Conservation (phyloP, 2,888 invertebrate genomes). For the Ormia ochracea region DNA sequence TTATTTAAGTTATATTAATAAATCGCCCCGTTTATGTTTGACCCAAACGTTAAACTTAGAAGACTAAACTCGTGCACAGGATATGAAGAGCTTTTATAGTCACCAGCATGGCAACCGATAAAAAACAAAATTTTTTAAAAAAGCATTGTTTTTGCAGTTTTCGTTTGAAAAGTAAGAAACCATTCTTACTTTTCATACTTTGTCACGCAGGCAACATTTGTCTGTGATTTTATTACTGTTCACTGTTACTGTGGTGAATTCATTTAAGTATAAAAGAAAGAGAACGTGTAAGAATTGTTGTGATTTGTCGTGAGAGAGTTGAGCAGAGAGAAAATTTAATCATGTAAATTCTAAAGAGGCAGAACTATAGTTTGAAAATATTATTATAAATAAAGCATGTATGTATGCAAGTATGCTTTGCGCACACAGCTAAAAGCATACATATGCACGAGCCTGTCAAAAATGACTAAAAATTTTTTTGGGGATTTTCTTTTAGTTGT, state of each 20-base stretch:
- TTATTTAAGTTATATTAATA: neutral
- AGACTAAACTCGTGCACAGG: slow-evolving; percentile 44
- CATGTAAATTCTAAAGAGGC: neutral
- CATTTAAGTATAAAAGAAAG: neutral
- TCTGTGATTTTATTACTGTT: slow-evolving; percentile 14
- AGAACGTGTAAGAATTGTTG: neutral
- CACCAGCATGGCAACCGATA: slow-evolving; percentile 33
- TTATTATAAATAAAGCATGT: too few species aligned
- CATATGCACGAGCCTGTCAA: too few species aligned
- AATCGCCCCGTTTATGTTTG: slow-evolving; percentile 1
- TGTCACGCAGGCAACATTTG: neutral
- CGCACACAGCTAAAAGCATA: too few species aligned
- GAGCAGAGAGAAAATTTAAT: neutral
- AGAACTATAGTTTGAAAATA: neutral
- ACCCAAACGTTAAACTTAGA: slow-evolving; percentile 13
- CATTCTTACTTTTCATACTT: neutral
- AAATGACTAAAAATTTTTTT: too few species aligned
- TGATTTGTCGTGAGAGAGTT: neutral
- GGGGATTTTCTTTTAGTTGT: too few species aligned
- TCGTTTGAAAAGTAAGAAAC: too few species aligned
- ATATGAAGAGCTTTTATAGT: slow-evolving; percentile 55
- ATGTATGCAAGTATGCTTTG: too few species aligned
- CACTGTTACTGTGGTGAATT: slow-evolving; percentile 15
- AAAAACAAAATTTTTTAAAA: slow-evolving; percentile 11
- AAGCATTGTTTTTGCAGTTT: neutral